A percentile compares a stretch with the other conserved stretches of the same genome.
Conservation (phyloP, 2,797 vertebrate species). For the Cichlasoma orientale region DNA sequence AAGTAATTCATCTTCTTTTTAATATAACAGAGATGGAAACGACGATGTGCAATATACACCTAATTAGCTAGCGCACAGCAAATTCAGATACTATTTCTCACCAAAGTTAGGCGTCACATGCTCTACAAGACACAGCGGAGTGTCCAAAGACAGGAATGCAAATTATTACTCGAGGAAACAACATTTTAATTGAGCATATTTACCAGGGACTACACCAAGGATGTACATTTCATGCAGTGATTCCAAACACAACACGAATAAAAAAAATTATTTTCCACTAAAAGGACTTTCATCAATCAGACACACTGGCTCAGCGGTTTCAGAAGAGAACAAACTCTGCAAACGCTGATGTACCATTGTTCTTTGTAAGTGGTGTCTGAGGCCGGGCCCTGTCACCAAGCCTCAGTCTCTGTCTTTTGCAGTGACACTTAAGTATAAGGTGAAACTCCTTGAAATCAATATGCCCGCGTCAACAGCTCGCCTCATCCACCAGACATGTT, state of each 20-base stretch:
- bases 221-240: not conserved
- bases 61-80: not conserved
- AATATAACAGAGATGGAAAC: not conserved
- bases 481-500: conserved; percentile 40
- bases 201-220: not conserved
- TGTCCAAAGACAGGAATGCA: not conserved
- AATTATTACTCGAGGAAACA: not conserved
- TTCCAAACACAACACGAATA: not conserved
- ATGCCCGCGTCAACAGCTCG: conserved; percentile 42
- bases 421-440: conserved; percentile 59
- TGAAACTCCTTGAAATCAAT: conserved; percentile 65
- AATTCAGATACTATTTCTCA: not conserved
- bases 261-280: not conserved
- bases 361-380: conserved; percentile 16
- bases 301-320: conserved; percentile 23
- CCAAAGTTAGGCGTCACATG: no score
- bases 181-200: not conserved
- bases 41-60: no score
- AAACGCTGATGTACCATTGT: conserved; percentile 20
- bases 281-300: conserved; percentile 1
- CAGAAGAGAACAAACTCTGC: not conserved
- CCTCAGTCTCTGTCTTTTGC: conserved; percentile 29
- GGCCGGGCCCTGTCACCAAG: not conserved
- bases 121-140: not conserved
- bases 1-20: not conserved